phyloP scores from a whole-genome alignment of 2,888 invertebrate species.

The Nymphalis c-album region DNA sequence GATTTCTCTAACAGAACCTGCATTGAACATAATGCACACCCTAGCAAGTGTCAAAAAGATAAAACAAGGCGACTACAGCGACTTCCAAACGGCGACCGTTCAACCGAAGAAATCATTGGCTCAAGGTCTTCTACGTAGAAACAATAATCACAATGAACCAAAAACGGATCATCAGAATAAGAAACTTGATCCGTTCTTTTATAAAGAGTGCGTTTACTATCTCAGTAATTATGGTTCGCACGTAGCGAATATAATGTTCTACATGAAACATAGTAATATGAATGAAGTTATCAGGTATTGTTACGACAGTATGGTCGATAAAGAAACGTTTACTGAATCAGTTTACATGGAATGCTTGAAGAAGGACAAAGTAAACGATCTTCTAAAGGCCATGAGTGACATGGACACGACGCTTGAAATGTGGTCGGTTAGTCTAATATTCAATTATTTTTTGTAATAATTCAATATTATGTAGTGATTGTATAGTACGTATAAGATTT shows the following conservation, averaged over 20 bases:
- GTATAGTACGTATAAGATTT: too few species aligned
- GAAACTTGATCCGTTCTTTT: slow-evolving; percentile 81
- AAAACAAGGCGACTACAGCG: slow-evolving; percentile 79
- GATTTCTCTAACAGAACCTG: slow-evolving; percentile 79
- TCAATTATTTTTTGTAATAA: background rate
- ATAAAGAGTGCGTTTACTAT: slow-evolving; percentile 91
- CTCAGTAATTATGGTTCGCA: slow-evolving; percentile 90
- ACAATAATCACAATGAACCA: slow-evolving; percentile 60
- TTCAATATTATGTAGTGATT: too few species aligned
- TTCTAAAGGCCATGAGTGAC: slow-evolving; percentile 84
- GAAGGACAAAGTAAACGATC: slow-evolving; percentile 81
- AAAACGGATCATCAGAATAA: slow-evolving; percentile 62
- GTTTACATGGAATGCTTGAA: slow-evolving; percentile 86
- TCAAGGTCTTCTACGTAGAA: slow-evolving; percentile 70
- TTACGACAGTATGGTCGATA: slow-evolving; percentile 84
- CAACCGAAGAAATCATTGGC: slow-evolving; percentile 67
- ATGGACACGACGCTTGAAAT: slow-evolving; percentile 84
- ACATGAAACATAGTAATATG: slow-evolving; percentile 86
- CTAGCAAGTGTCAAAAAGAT: slow-evolving; percentile 81
- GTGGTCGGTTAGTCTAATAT: slow-evolving; percentile 82
- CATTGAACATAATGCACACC: slow-evolving; percentile 82
- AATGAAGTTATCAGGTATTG: slow-evolving; percentile 86
- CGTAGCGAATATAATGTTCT: slow-evolving; percentile 87
- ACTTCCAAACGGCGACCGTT: slow-evolving; percentile 68
- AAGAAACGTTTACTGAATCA: slow-evolving; percentile 86